phyloP scores from a whole-genome alignment of 2,113 vertebrate species.

The Crocuta crocuta region DNA sequence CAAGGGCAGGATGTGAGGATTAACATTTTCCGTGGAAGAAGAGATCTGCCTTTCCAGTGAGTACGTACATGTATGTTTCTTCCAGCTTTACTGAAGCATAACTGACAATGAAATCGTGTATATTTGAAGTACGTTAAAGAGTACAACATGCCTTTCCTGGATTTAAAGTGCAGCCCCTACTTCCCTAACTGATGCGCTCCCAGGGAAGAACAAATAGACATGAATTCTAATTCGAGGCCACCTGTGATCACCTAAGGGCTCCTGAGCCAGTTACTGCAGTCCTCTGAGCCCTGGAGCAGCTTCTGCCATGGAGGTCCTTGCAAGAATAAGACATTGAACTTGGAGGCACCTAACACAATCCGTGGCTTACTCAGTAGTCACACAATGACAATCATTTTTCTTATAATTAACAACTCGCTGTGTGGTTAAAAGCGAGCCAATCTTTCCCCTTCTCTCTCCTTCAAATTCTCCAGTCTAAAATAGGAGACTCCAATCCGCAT shows the following conservation, averaged over 20 bases:
- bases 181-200: slow-evolving; percentile 37
- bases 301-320: background rate
- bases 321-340: background rate
- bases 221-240: slow-evolving; percentile 36
- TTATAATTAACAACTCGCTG: slow-evolving; percentile 21
- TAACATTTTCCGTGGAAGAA: background rate
- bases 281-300: background rate
- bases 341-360: background rate
- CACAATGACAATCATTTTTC: background rate
- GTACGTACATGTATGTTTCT: background rate
- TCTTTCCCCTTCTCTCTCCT: background rate
- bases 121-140: background rate
- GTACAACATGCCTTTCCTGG: background rate
- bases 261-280: background rate
- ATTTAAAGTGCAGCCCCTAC: background rate
- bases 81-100: background rate
- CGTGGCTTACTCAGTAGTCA: background rate
- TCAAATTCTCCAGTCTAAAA: slow-evolving; percentile 5
- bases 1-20: background rate
- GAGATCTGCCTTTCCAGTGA: background rate
- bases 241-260: background rate
- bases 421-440: background rate
- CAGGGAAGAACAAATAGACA: background rate
- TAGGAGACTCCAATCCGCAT: background rate
- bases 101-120: background rate